Conservation (phyloP, 1,140 invertebrate species). For the Schlechtendalia chinensis region DNA sequence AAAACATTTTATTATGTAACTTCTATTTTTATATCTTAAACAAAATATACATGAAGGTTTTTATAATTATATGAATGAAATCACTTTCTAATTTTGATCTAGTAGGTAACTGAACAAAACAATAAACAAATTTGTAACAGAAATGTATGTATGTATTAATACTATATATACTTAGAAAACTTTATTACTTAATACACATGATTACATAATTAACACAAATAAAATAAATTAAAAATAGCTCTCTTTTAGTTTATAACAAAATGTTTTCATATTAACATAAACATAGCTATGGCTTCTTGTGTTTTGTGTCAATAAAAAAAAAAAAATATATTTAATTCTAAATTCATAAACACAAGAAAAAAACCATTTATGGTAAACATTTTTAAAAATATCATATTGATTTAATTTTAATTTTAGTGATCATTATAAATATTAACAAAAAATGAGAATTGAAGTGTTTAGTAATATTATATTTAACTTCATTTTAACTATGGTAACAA, state of each 20-base stretch:
- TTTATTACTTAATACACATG: background rate
- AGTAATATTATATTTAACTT: background rate
- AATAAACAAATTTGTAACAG: too few species aligned
- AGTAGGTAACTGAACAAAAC: too few species aligned
- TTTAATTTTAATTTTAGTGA: too few species aligned
- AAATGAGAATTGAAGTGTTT: background rate
- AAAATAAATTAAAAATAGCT: background rate
- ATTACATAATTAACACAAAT: background rate
- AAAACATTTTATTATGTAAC: too few species aligned
- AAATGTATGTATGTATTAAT: too few species aligned
- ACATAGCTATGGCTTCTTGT: constrained; percentile 5
- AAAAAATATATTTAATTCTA: too few species aligned
- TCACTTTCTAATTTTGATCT: too few species aligned
- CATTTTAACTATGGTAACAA: background rate
- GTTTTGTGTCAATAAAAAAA: background rate
- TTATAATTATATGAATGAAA: too few species aligned
- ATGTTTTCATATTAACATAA: background rate
- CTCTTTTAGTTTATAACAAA: background rate
- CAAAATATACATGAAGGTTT: too few species aligned
- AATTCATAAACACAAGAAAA: background rate
- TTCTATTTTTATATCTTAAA: too few species aligned
- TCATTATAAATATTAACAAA: background rate
- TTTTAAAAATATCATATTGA: background rate
- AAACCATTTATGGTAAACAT: background rate
- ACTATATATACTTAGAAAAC: too few species aligned